Base-by-base conservation (phyloP, 2,888 invertebrate genomes). In the Dryobota labecula region DNA sequence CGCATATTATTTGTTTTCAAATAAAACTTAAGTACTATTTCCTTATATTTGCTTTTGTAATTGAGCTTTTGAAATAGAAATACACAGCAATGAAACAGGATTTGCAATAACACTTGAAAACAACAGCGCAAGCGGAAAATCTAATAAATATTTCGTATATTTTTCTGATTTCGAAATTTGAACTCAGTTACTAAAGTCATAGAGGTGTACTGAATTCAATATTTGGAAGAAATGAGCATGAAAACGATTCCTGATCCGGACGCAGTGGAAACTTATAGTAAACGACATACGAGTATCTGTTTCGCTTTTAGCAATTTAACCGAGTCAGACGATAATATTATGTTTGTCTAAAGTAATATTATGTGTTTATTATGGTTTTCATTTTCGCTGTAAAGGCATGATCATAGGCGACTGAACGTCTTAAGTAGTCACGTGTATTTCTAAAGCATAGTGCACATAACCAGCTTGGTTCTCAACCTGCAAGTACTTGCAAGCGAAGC, bases 31-130 rank as follows among this genome's bases (percentile, higher is more conserved):
- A 67, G 27, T 54, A 49, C 38, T 64, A 49, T 69, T 82, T 69
- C 27, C 58, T 68, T 51, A 60, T 20, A 68, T 68, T 81, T 64
- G 51, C 61, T 70, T 73, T 36, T 41, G 43, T 67, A 76, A 67
- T 69, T 62, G 57, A 70, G 33, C 33, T 70, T 76, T 71, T 69
- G 36, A 76, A 84, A 84, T 84, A 76, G 82, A 76, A 80, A 76
- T 65, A 82, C 56, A 80, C 75, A 73, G 73, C 66, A 60, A 69
- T 69, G 66, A 68, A 75, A 81, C 62, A 65, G 68, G 73, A 75
- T 77, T 81, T 79, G 66, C 73, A 85, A 81, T 81, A 84, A 83
- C 76, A 80, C 78, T 84, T 67, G 80, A 73, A 79, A 82, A 76
- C 78, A 78, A 75, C 68, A 67, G 66, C 57, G 70, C 62, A 72